Evolutionary conservation across 2,888 invertebrate species (phyloP), one percentile per base, ranked within the genome.

Genomic region (Harpalus rufipes): DNA sequence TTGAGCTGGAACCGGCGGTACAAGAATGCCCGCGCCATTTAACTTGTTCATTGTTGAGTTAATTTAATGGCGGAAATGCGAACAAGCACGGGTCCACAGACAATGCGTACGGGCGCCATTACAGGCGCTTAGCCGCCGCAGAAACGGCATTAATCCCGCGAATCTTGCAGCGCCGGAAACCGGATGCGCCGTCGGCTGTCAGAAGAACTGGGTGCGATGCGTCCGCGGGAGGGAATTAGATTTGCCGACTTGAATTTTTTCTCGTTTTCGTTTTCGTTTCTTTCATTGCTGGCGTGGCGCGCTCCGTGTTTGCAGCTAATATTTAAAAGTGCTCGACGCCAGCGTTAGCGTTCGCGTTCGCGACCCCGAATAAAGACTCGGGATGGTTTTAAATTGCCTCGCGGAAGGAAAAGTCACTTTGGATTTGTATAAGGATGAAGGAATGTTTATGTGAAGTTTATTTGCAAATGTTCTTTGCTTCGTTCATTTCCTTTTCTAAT

Each of bases 141-240:
- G 41, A 32, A 14, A 12, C 39, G 68, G 68, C 68, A 68, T n/a
- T 68, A 39, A 68, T 68, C 68, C 65, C 51, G 56, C 21, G 51
- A 76, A 76, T 76, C 76, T 51, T 76, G 41, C 63, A 59, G 25
- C 63, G 63, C 81, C 65, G 82, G 82, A 84, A 83, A 63, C 84
- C 74, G 84, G 84, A 84, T 61, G 63, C 59, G 76, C 32, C 32
- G 32, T 32, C 32, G 32, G 32, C 59, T 84, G 84, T 84, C 76
- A 44, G 84, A 84, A 78, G 76, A 76, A 74, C 58, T 74, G 61
- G 59, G 59, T 76, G 84, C 32, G 32, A 32, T 32, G 32, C 32
- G 65, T 81, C 68, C 51, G 8, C 81, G 18, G 61, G 32, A 32
- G 32, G 32, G 84, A 84, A 84, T 84, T 84, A 84, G 84, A 78